Evolutionary conservation across 2,888 invertebrate genomes (phyloP).

Genomic region (Tipula unca): DNA sequence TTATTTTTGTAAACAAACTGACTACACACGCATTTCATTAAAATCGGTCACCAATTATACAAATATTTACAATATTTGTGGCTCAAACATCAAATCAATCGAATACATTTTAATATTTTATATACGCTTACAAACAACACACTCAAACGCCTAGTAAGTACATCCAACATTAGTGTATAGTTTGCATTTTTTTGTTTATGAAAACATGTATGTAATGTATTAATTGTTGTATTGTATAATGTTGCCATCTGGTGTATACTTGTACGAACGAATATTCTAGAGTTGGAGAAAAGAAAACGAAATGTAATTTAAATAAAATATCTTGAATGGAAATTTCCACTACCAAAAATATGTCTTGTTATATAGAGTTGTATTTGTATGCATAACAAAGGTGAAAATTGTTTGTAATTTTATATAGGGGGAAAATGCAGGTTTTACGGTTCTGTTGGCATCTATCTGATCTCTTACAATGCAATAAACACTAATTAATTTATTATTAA

Average conservation of each 20-base stretch:
- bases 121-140: not conserved
- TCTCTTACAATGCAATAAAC: not conserved
- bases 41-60: too few species aligned
- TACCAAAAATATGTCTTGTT: not conserved
- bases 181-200: not conserved
- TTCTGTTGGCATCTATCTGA: not conserved
- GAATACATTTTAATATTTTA: not conserved
- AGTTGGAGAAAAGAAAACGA: not conserved
- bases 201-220: not conserved
- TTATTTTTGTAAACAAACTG: too few species aligned
- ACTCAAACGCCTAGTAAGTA: not conserved
- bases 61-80: too few species aligned
- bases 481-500: not conserved
- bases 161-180: not conserved
- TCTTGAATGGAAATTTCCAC: slow-evolving; percentile 16
- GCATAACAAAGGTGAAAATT: not conserved
- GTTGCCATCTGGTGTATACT: not conserved
- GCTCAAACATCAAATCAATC: too few species aligned
- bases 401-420: not conserved
- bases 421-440: not conserved
- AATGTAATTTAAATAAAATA: not conserved
- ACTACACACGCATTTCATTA: too few species aligned
- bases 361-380: not conserved
- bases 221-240: not conserved
- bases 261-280: not conserved